Percentiles rank a stretch among this genome's conserved stretches.
Conservation (phyloP, 2,797 vertebrate genomes). For the Xyrichtys novacula region DNA sequence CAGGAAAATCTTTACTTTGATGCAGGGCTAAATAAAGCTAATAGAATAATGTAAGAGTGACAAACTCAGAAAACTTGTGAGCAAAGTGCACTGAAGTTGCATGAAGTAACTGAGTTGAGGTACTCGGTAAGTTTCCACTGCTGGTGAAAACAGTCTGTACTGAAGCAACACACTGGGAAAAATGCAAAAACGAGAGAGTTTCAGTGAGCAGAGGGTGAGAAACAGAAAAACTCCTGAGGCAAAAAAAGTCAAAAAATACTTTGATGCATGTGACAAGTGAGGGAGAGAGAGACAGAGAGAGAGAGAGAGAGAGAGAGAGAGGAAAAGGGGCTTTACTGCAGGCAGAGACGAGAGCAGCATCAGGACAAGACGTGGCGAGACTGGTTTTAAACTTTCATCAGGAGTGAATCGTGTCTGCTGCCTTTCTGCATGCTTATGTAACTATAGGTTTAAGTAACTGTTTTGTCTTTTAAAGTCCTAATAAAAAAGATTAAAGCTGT, state of each 20-base stretch:
- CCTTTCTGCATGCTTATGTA: not conserved
- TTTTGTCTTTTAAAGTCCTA: not conserved
- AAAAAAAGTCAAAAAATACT: not conserved
- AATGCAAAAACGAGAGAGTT: not conserved
- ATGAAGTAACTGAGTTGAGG: not conserved
- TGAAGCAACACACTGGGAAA: not conserved
- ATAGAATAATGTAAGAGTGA: too few relatives aligned
- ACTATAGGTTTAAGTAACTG: not conserved
- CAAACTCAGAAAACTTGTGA: too few relatives aligned
- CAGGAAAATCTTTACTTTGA: too few relatives aligned
- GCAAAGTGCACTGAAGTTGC: too few relatives aligned
- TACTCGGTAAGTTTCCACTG: not conserved
- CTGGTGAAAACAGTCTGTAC: not conserved
- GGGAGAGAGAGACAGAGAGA: not conserved
- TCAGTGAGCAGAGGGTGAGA: not conserved
- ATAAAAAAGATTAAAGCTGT: too few relatives aligned
- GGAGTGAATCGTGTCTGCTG: not conserved
- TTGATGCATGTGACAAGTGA: not conserved
- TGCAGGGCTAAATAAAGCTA: too few relatives aligned
- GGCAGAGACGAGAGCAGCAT: not conserved
- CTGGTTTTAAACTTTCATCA: conserved; percentile 26
- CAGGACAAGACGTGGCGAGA: conserved; percentile 7
- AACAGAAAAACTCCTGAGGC: conserved; percentile 2
- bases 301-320: too few relatives aligned
- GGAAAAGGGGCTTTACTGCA: not conserved